Evolutionary conservation across 2,888 invertebrate species (phyloP).

Genomic region (Leptinotarsa juncta): DNA sequence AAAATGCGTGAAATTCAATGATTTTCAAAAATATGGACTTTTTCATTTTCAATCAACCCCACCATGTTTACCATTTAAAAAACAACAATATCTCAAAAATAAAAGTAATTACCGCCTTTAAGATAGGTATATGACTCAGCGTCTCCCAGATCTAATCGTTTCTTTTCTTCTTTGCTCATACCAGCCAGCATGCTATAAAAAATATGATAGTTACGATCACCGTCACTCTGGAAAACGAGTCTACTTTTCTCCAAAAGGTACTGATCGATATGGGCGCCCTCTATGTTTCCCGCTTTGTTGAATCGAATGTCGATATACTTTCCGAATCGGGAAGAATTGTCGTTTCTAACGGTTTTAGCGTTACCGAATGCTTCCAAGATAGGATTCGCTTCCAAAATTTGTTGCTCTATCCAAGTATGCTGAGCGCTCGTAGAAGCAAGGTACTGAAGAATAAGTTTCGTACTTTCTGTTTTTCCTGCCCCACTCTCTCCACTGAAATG

Average conservation of each 20-base stretch:
- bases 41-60: too few relatives aligned
- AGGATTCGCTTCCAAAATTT: slow-evolving; percentile 96
- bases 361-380: slow-evolving; percentile 98
- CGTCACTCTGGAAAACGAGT: slow-evolving; percentile 88
- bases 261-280: slow-evolving; percentile 94
- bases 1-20: too few relatives aligned
- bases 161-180: slow-evolving; percentile 81
- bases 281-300: slow-evolving; percentile 83
- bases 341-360: slow-evolving; percentile 94
- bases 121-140: slow-evolving; percentile 81
- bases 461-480: slow-evolving; percentile 96
- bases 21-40: too few relatives aligned
- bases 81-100: too few relatives aligned
- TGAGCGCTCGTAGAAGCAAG: slow-evolving; percentile 93
- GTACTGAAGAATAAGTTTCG: slow-evolving; percentile 93
- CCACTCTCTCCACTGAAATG: slow-evolving; percentile 91
- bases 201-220: slow-evolving; percentile 95
- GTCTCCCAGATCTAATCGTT: slow-evolving; percentile 78
- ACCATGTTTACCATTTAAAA: too few relatives aligned
- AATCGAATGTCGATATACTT: slow-evolving; percentile 74
- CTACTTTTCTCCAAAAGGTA: slow-evolving; percentile 95
- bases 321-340: slow-evolving; percentile 96
- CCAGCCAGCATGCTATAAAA: slow-evolving; percentile 93
- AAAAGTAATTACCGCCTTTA: slow-evolving; percentile 67
- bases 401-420: slow-evolving; percentile 97